Conservation (phyloP, 2,888 invertebrate genomes). For the Listrodromus nycthemerus region DNA sequence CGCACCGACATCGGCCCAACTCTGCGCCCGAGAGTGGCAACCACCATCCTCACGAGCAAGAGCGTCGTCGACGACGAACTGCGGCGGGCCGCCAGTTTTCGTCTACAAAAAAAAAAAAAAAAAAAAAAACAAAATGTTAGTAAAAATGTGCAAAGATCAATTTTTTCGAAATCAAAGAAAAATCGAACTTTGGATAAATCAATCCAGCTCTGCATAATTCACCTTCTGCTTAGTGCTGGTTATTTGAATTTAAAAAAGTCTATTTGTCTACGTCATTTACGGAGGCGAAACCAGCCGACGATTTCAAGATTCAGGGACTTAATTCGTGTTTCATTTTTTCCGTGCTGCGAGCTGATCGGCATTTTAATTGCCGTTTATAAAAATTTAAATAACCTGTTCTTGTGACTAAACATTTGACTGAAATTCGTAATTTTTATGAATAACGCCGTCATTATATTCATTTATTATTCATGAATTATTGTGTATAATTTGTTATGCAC, state of each 20-base stretch:
- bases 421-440: too few relatives aligned
- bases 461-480: too few relatives aligned
- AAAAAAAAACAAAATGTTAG: neutral
- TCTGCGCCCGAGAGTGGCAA: constrained; percentile 70
- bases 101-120: neutral
- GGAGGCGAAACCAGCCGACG: neutral
- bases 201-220: too few relatives aligned
- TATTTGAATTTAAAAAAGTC: too few relatives aligned
- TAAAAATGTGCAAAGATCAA: neutral
- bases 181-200: too few relatives aligned
- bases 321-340: neutral
- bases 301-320: neutral
- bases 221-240: too few relatives aligned
- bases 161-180: too few relatives aligned
- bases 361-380: neutral
- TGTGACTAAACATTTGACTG: neutral
- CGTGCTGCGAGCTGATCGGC: neutral
- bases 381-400: neutral
- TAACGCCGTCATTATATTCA: too few relatives aligned
- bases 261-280: neutral
- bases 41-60: constrained; percentile 51
- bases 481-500: too few relatives aligned
- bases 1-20: constrained; percentile 74
- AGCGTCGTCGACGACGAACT: constrained; percentile 38
- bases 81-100: constrained; percentile 12